Conservation (phyloP, 2,113 vertebrate species). For the Syngnathus floridae region DNA sequence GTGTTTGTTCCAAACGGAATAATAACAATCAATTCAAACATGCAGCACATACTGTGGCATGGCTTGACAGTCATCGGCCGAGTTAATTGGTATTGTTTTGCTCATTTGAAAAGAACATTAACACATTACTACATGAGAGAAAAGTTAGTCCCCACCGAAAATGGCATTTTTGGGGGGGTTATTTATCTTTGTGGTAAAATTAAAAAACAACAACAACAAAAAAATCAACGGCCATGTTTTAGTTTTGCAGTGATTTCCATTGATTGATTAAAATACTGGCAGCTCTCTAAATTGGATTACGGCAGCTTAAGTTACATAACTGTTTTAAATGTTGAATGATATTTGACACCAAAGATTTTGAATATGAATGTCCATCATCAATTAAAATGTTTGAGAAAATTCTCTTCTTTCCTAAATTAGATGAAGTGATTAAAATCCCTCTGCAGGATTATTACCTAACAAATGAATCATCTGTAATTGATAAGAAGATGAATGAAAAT, state of each 20-base stretch:
- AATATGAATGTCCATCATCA: background rate
- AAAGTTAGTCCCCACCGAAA: too few relatives aligned
- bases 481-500: background rate
- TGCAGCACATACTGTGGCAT: too few relatives aligned
- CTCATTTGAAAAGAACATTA: too few relatives aligned
- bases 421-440: background rate
- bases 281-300: background rate
- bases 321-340: background rate
- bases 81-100: too few relatives aligned
- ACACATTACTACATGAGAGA: too few relatives aligned
- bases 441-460: background rate
- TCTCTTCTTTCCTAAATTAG: background rate
- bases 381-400: background rate
- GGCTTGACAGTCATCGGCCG: too few relatives aligned
- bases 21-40: too few relatives aligned
- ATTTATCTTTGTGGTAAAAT: too few relatives aligned
- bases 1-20: too few relatives aligned
- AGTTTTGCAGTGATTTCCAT: background rate
- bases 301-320: background rate
- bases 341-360: background rate
- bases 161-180: too few relatives aligned
- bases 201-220: too few relatives aligned
- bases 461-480: constrained; percentile 1
- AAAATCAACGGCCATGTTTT: background rate
- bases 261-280: background rate